Evolutionary conservation across 2,797 vertebrate species (phyloP).

Genomic region (Peromyscus nudipes): DNA sequence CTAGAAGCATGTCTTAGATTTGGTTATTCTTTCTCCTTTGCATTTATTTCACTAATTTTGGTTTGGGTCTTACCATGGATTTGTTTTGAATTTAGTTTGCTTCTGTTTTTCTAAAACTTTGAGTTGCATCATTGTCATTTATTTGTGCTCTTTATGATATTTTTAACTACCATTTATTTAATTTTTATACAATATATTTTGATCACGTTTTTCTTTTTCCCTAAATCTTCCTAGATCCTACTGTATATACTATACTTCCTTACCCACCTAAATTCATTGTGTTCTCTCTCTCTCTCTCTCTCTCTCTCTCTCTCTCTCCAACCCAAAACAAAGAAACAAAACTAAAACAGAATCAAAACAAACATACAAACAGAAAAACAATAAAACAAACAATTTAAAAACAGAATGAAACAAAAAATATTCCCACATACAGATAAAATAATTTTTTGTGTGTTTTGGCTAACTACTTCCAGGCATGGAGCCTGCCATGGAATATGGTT

Average conservation of each 20-base stretch:
- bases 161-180: background rate
- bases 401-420: background rate
- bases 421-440: background rate
- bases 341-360: background rate
- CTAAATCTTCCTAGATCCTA: background rate
- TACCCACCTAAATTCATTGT: background rate
- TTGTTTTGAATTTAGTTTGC: background rate
- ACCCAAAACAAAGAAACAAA: background rate
- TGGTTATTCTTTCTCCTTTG: background rate
- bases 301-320: background rate
- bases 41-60: background rate
- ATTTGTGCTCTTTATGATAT: background rate
- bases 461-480: background rate
- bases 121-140: background rate
- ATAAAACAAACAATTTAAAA: background rate
- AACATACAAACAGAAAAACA: background rate
- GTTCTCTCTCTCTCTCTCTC: background rate
- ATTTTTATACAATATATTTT: background rate
- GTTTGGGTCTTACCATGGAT: background rate
- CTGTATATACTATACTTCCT: background rate
- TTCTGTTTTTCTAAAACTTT: background rate
- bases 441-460: background rate
- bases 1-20: background rate
- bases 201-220: background rate
- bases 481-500: background rate